These are phyloP conservation scores for Ophthalmotilapia sp. DNA, from an alignment of 2,113 vertebrate genomes.

Conservation along the genomic window DNA sequence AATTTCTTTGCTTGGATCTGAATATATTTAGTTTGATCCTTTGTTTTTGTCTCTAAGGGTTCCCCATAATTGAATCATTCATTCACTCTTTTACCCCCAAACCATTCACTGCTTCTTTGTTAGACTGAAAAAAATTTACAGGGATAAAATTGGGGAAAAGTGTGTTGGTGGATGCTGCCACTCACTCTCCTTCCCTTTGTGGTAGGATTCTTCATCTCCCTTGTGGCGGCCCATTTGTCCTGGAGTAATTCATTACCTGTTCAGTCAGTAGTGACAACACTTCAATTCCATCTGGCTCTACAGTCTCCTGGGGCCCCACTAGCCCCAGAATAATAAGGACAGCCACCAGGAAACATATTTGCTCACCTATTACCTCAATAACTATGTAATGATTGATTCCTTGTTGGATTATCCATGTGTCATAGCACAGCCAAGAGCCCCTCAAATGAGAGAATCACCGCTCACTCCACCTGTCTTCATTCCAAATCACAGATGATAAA, in stretches of 20 bases:
- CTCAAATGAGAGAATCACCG: conserved; percentile 43
- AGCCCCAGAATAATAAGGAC: conserved; percentile 58
- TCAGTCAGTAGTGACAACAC: conserved; percentile 68
- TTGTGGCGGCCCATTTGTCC: conserved; percentile 66
- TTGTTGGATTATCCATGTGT: conserved; percentile 64
- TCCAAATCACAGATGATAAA: conserved; percentile 42
- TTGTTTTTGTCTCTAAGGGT: background rate
- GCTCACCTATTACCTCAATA: conserved; percentile 63
- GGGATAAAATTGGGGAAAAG: background rate
- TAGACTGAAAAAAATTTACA: background rate
- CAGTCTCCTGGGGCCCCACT: conserved; percentile 35
- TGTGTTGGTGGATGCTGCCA: background rate
- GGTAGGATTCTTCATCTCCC: conserved; percentile 48
- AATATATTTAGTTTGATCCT: background rate
- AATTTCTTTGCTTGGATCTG: background rate
- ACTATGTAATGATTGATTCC: conserved; percentile 68
- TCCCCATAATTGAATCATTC: background rate
- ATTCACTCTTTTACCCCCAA: background rate
- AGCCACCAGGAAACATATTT: conserved; percentile 62
- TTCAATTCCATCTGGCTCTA: conserved; percentile 67
- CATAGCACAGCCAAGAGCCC: conserved; percentile 44
- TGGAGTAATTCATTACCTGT: conserved; percentile 71
- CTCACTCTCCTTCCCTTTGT: conserved; percentile 24
- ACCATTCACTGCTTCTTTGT: background rate
- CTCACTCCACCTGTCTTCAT: conserved; percentile 41